Conservation (phyloP, 2,888 invertebrate genomes). For the Maniola hyperantus region DNA sequence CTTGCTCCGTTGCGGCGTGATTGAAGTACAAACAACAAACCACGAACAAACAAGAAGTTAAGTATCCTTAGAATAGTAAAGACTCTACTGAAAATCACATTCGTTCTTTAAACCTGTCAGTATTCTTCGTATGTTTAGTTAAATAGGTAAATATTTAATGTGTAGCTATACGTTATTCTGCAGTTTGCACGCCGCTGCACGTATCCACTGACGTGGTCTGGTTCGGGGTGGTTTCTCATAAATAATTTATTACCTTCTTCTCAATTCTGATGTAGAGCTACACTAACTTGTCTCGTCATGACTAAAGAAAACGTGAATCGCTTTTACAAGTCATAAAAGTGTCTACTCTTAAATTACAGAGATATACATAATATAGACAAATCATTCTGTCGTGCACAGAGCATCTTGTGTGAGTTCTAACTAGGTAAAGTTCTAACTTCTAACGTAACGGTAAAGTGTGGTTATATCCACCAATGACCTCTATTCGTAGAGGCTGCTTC, state of each 20-base stretch:
- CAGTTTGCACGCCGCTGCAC: conserved; percentile 43
- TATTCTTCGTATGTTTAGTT: too few relatives aligned
- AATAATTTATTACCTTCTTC: conserved; percentile 62
- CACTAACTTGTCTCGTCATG: conserved; percentile 40
- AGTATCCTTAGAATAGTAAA: too few relatives aligned
- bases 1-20: too few relatives aligned
- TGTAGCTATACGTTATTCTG: conserved; percentile 30
- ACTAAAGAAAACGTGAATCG: conserved; percentile 23
- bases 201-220: conserved; percentile 40
- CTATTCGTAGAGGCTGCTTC: too few relatives aligned
- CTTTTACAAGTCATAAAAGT: conserved; percentile 15
- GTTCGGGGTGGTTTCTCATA: conserved; percentile 57
- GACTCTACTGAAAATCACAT: too few relatives aligned
- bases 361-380: background rate
- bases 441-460: too few relatives aligned
- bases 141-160: background rate
- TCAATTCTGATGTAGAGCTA: conserved; percentile 40
- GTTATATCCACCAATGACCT: too few relatives aligned
- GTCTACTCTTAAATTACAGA: background rate
- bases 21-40: too few relatives aligned
- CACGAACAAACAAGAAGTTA: too few relatives aligned
- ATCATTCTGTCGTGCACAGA: background rate
- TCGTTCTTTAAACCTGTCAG: too few relatives aligned
- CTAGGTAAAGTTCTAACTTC: too few relatives aligned
- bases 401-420: too few relatives aligned